Base-by-base conservation (phyloP, 2,113 vertebrate species). In the Ginglymostoma cirratum region DNA sequence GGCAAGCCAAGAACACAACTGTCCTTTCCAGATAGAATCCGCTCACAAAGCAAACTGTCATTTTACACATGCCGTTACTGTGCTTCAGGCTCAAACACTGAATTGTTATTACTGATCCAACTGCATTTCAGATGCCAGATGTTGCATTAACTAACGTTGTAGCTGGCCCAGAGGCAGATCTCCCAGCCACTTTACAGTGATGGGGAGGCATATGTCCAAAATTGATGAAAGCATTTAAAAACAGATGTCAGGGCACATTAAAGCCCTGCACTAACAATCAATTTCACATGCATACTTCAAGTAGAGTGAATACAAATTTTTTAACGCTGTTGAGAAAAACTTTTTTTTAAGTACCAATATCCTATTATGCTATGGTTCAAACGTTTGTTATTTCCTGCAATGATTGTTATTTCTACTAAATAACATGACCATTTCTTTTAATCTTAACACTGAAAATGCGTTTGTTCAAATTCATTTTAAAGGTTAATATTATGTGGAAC, bases 201-300 rank as follows among this genome's bases (percentile, higher is more conserved):
- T 96, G 96, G 95, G 96, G 96, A 97, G 97, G 98, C 97, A 97
- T 96, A n/a, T 96, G 96, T 97, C 98, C 98, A 98, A 97, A 97
- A 97, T 97, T 97, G 97, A 97, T 97, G 96, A 97, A 97, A 97
- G 97, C 97, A 96, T 98, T 95, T 98, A 98, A 98, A 98, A 98
- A 97, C 97, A 98, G 97, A 98, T 97, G 97, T 98, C 98, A 97
- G 96, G 97, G 42, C 38, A 34, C 94, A 95, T 72, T 95, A 72
- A 72, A 95, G 38, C 42, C 45, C 67, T 5, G 30, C 24, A 48
- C 69, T 72, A 34, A 52, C 94, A 95, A 95, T 72, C 69, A 95
- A 95, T 52, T 95, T 95, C 94, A 76, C 94, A 76, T 72, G 45
- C 69, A 45, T 52, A 34, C 69, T 95, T 45, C 15, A 52, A 95